Percentiles rank a stretch among this genome's conserved stretches.
Conservation (phyloP, 1,140 invertebrate genomes). For the Antheraea mylitta region DNA sequence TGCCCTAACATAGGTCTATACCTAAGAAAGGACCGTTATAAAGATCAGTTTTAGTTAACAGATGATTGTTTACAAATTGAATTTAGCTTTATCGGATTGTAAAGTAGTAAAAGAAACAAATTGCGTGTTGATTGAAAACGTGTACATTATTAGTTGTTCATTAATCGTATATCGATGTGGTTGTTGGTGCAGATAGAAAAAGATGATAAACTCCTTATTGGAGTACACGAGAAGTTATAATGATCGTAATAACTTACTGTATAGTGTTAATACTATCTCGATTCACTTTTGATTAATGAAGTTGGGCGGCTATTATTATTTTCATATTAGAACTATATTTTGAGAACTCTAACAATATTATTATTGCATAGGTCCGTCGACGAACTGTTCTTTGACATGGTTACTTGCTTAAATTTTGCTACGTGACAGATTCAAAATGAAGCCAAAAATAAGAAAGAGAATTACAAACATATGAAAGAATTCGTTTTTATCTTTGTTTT, state of each 20-base stretch:
- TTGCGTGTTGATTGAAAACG: not conserved
- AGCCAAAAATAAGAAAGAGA: not conserved
- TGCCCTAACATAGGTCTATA: conserved; percentile 36
- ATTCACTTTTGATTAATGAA: not conserved
- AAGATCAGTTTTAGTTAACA: conserved; percentile 8
- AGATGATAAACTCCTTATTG: not conserved
- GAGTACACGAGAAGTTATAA: not conserved
- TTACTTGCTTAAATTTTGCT: not conserved
- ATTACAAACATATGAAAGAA: not conserved
- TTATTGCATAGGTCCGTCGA: not conserved
- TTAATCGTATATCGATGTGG: not conserved
- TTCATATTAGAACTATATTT: not conserved
- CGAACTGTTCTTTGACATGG: not conserved
- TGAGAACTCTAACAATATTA: not conserved
- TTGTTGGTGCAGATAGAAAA: not conserved
- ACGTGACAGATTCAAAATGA: not conserved
- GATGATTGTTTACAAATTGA: conserved; percentile 6
- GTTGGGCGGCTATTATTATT: too few species aligned
- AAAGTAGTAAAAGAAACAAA: not conserved
- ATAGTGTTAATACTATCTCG: not conserved
- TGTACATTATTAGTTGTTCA: not conserved
- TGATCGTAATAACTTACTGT: not conserved
- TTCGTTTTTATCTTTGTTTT: too few species aligned
- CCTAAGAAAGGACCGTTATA: conserved; percentile 29
- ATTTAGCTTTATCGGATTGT: not conserved